Conservation (phyloP, 2,797 vertebrate species). For the Astyanax mexicanus region DNA sequence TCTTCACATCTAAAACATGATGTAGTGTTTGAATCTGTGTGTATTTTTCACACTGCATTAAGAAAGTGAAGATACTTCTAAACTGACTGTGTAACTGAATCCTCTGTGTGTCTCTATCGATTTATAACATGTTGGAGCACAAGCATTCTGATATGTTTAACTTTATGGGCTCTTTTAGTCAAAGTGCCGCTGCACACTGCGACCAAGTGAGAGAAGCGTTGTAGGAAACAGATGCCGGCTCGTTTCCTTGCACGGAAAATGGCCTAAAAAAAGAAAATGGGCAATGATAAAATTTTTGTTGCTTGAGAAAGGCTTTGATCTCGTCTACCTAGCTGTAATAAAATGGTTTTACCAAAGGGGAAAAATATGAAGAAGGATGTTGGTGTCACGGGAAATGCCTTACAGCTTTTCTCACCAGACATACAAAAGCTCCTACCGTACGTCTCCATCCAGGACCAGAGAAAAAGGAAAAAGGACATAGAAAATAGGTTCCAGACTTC, state of each 20-base stretch:
- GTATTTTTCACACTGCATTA: constrained; percentile 59
- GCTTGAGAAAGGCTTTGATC: constrained; percentile 70
- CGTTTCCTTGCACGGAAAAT: constrained; percentile 68
- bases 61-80: constrained; percentile 46
- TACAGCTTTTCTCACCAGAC: constrained; percentile 55
- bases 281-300: constrained; percentile 69
- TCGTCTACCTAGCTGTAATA: constrained; percentile 63
- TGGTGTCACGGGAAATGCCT: constrained; percentile 57
- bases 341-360: constrained; percentile 59
- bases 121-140: constrained; percentile 69
- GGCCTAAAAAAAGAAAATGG: constrained; percentile 66
- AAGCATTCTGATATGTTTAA: constrained; percentile 74
- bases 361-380: constrained; percentile 55
- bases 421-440: constrained; percentile 31
- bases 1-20: neutral
- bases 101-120: constrained; percentile 71
- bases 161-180: constrained; percentile 71
- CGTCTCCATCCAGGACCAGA: neutral
- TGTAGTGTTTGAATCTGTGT: neutral
- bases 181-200: constrained; percentile 59
- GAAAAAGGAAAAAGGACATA: neutral
- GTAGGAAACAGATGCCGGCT: constrained; percentile 73
- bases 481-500: constrained; percentile 20
- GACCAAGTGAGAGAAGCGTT: constrained; percentile 66
- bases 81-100: constrained; percentile 52